These are phyloP conservation scores for Laupala kohalensis DNA, from an alignment of 1,140 invertebrate species.

Conservation along the genomic window DNA sequence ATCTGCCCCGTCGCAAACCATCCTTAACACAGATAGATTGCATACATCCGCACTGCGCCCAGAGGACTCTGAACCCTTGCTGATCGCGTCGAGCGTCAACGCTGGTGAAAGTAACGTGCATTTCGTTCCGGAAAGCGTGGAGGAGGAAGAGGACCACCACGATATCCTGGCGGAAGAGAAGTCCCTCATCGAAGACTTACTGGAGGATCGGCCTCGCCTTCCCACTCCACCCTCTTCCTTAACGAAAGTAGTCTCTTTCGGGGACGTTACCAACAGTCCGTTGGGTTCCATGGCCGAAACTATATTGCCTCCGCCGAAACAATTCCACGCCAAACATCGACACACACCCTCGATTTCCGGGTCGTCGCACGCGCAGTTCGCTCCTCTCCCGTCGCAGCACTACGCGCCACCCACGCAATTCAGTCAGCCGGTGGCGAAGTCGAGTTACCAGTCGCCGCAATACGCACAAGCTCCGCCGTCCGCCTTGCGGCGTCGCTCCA, in stretches of 20 bases:
- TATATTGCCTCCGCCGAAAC: conserved; percentile 28
- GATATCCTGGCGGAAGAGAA: conserved; percentile 16
- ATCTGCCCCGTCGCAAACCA: conserved; percentile 13
- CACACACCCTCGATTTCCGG: conserved; percentile 22
- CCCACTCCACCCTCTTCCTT: conserved; percentile 27
- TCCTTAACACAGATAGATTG: conserved; percentile 6
- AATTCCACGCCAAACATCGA: conserved; percentile 30
- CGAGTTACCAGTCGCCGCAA: not conserved
- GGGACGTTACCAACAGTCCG: conserved; percentile 20
- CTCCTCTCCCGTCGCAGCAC: conserved; percentile 20
- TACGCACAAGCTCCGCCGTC: conserved; percentile 19
- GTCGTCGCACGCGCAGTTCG: conserved; percentile 19
- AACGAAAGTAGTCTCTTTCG: conserved; percentile 29
- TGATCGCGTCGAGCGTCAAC: not conserved
- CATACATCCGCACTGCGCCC: not conserved
- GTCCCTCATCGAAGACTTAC: conserved; percentile 19
- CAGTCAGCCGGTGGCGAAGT: not conserved
- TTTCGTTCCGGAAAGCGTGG: conserved; percentile 24
- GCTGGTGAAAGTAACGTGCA: conserved; percentile 13
- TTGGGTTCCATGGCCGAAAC: conserved; percentile 24
- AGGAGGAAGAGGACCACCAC: conserved; percentile 24
- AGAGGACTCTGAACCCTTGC: conserved; percentile 22
- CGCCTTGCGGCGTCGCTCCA: conserved; percentile 28
- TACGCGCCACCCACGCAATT: not conserved
- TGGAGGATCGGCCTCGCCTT: conserved; percentile 20